These are phyloP conservation scores for Epistrophe eligans DNA, from an alignment of 2,888 invertebrate genomes.

Conservation along the genomic window DNA sequence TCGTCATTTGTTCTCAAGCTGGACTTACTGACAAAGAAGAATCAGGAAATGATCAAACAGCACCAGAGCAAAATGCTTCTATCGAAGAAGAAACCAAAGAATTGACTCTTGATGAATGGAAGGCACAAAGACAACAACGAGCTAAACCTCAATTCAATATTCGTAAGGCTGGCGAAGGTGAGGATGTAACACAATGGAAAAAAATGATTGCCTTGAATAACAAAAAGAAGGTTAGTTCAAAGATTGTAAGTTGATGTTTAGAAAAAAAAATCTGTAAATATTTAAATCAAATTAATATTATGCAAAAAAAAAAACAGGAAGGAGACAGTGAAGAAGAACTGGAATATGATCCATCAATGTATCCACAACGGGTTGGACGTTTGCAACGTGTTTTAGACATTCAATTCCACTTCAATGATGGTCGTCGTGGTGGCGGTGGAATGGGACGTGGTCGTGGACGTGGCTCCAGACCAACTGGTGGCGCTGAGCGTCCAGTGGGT, in stretches of 20 bases:
- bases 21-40: conserved; percentile 81
- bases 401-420: conserved; percentile 94
- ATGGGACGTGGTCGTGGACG: conserved; percentile 87
- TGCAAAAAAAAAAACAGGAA: conserved; percentile 38
- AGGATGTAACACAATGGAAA: conserved; percentile 96
- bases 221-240: conserved; percentile 85
- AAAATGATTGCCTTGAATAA: conserved; percentile 93
- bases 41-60: conserved; percentile 82
- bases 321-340: conserved; percentile 88
- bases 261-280: not conserved
- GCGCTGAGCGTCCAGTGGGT: conserved; percentile 79
- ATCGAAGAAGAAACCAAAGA: conserved; percentile 91
- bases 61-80: conserved; percentile 83
- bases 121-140: conserved; percentile 92
- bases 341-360: conserved; percentile 90
- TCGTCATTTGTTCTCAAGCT: conserved; percentile 23
- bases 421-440: conserved; percentile 89
- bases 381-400: conserved; percentile 94
- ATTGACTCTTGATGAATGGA: conserved; percentile 97
- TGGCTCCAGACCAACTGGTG: conserved; percentile 79
- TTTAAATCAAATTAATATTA: not conserved
- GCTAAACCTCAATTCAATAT: conserved; percentile 95
- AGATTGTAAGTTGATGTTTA: conserved; percentile 32
- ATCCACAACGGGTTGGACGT: conserved; percentile 93
- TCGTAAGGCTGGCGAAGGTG: conserved; percentile 97